A percentile compares a stretch with the other conserved stretches of the same genome.
phyloP scores from a whole-genome alignment of 2,113 vertebrate species.

The Thinocorus orbignyianus region DNA sequence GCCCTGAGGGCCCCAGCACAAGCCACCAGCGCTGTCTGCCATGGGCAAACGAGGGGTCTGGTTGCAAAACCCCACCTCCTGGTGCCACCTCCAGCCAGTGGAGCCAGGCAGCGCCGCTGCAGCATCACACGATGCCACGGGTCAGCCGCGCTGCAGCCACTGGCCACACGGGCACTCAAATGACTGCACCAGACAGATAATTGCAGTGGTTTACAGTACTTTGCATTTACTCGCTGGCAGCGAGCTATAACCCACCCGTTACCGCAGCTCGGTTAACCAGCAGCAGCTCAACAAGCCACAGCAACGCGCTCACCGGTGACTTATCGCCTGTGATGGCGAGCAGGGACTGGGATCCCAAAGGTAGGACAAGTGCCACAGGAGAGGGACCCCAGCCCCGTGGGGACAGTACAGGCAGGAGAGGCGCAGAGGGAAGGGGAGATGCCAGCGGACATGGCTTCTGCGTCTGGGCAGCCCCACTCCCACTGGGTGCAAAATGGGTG shows the following conservation, averaged over 20 bases:
- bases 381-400: background rate
- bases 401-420: background rate
- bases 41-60: accelerated
- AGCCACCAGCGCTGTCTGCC: background rate
- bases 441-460: background rate
- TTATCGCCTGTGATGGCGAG: accelerated
- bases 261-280: conserved; percentile 55
- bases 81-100: background rate
- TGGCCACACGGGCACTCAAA: accelerated
- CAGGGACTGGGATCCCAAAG: background rate
- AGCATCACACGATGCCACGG: background rate
- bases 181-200: conserved; percentile 33
- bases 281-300: conserved; percentile 37
- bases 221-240: conserved; percentile 40
- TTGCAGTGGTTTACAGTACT: conserved; percentile 52
- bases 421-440: background rate
- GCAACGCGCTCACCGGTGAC: background rate
- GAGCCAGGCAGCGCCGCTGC: background rate
- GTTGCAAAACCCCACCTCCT: accelerated
- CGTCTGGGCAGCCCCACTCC: background rate
- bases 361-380: background rate
- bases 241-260: conserved; percentile 4
- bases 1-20: accelerated
- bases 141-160: background rate
- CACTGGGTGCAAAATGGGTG: background rate